Evolutionary conservation across 2,797 vertebrate genomes (phyloP), one percentile per base, ranked within the genome.

Genomic region (Alauda arvensis): DNA sequence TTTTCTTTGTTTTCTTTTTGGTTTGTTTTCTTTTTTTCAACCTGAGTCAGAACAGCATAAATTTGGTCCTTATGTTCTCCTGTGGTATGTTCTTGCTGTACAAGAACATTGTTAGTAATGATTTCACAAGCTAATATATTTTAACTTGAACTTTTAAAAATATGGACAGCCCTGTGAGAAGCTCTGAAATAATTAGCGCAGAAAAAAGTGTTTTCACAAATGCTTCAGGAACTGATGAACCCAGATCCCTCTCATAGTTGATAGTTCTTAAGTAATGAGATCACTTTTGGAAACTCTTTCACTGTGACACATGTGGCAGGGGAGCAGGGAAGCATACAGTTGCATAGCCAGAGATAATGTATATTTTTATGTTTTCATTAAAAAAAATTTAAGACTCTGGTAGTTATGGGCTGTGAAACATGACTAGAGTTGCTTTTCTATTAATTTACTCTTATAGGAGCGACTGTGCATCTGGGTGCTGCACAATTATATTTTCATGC

Each of bases 301-400:
- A 10, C n/a, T 57, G 21, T 43, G 20, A n/a, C 14, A 46, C 23
- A 7, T 0, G 0, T 57, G 49, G 18, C 7, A n/a, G 61, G 8
- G 40, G 12, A 61, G 20, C n/a, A 76, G 66, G 23, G 39, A 71
- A 57, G 12, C 28, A 33, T 39, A 14, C 3, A 39, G 11, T 75
- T 34, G 26, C 13, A 28, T 34, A 69, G 34, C 29, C 53, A 80
- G 42, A 51, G 8, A 71, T 51, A 28, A 60, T 29, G 14, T 8
- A 26, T 63, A 18, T 55, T 80, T 80, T 75, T 59, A 40, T 1
- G 1, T 10, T 43, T 24, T 71, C 6, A 28, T 55, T 86, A 18
- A 24, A 33, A 76, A 31, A 67, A 33, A 29, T 40, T 4, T 4
- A 28, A 24, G 33, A 43, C 57, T 43, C 26, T n/a, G 37, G 15